phyloP scores from a whole-genome alignment of 1,140 invertebrate species.

The Trichonephila inaurata region DNA sequence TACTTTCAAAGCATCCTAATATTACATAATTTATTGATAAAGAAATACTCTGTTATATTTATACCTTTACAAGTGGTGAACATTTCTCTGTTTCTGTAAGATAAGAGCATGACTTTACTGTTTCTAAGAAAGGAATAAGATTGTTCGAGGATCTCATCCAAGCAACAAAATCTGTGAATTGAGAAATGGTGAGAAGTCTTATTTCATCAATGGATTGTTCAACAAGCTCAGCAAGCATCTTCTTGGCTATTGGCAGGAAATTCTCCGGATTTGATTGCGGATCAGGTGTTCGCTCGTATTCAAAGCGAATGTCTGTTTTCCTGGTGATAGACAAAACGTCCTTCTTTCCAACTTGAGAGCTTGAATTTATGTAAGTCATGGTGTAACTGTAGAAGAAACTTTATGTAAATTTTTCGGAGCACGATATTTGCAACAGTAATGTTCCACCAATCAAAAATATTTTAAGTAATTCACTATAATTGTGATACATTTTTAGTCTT shows the following conservation, averaged over 20 bases:
- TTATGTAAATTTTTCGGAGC: neutral
- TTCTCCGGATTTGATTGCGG: neutral
- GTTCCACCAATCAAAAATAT: too few relatives aligned
- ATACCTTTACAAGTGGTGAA: slow-evolving; percentile 22
- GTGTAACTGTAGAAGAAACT: slow-evolving; percentile 55
- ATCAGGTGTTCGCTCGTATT: slow-evolving; percentile 43
- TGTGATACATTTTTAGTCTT: too few relatives aligned
- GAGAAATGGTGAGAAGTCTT: slow-evolving; percentile 37
- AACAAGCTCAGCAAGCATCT: slow-evolving; percentile 56
- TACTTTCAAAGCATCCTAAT: neutral
- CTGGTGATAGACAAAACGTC: neutral
- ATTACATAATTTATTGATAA: neutral
- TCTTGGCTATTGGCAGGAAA: slow-evolving; percentile 45
- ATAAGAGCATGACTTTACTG: slow-evolving; percentile 26
- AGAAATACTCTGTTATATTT: neutral
- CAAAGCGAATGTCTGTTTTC: slow-evolving; percentile 49
- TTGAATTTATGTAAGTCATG: neutral
- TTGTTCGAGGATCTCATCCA: neutral
- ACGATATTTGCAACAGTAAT: too few relatives aligned
- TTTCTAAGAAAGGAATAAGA: slow-evolving; percentile 42
- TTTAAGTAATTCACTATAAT: too few relatives aligned
- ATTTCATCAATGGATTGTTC: slow-evolving; percentile 33
- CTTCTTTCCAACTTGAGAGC: neutral
- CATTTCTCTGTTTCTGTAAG: neutral
- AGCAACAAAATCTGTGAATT: slow-evolving; percentile 64